Evolutionary conservation across 2,113 vertebrate genomes (phyloP), one percentile per base, ranked within the genome.

Genomic region (Neopipo cinnamomea): DNA sequence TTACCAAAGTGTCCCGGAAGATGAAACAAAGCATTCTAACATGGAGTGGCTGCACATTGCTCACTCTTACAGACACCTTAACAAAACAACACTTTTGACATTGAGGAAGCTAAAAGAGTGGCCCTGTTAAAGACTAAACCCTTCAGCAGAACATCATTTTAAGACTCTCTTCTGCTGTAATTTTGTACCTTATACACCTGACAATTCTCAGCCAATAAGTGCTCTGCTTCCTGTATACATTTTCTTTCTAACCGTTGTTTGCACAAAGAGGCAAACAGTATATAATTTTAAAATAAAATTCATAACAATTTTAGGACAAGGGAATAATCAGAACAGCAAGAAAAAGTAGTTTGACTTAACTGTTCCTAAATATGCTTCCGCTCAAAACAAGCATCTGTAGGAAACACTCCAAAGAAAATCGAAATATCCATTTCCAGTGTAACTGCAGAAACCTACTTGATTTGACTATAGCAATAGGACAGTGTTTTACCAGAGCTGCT

Each of bases 31-130:
- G 39, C 37, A 80, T 42, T 14, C 18, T 31, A 70, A 39, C 0
- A 0, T 2, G 8, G 21, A 83, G 56, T 8, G 6, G 20, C 39
- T 76, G 76, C 63, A 76, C 0, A 0, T 5, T 42, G 17, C 39
- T 75, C 25, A 63, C 37, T 65, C 15, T 49, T 68, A 52, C 2
- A 63, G 20, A 42, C 9, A 31, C 8, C 42, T 70, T 39, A 42
- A 50, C 8, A 66, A 28, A 85, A 44, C 14, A 75, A 62, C 13
- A 27, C 13, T 75, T 94, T 13, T 19, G 28, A 79, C 33, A n/a
- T 2, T 0, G 1, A 24, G 24, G 11, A 84, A 75, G 31, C 14
- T 44, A 11, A 14, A 94, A 73, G 44, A 44, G 6, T 6, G 5
- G 4, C 27, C 33, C 23, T 55, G 47, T 42, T 33, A 39, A 55